Conservation (phyloP, 2,113 vertebrate genomes). For the Hemiscyllium ocellatum region DNA sequence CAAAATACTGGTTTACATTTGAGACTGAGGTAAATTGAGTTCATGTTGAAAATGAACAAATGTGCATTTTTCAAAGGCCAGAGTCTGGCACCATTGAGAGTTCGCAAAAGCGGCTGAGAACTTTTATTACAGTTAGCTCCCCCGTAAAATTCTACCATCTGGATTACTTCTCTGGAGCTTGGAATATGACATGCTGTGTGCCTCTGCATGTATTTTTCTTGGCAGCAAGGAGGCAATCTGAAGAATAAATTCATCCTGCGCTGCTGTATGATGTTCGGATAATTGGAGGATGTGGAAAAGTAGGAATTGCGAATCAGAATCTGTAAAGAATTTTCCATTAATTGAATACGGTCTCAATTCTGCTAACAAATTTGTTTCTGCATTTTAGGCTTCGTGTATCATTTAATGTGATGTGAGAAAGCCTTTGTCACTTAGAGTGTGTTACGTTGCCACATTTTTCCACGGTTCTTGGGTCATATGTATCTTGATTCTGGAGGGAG, state of each 20-base stretch:
- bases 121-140: not conserved
- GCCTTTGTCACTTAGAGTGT: not conserved
- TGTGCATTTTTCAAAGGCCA: not conserved
- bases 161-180: not conserved
- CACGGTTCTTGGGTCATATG: not conserved
- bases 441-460: not conserved
- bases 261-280: not conserved
- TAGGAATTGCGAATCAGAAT: not conserved
- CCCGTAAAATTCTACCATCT: not conserved
- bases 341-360: not conserved
- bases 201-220: not conserved
- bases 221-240: not conserved
- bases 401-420: not conserved
- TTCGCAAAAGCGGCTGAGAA: not conserved
- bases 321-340: not conserved
- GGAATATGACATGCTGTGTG: not conserved
- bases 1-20: not conserved
- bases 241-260: not conserved
- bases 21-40: not conserved
- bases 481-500: not conserved
- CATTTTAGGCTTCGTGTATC: not conserved
- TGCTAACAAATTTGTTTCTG: not conserved
- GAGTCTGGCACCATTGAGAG: not conserved
- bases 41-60: not conserved
- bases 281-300: not conserved